Percentiles rank a stretch among this genome's conserved stretches.
These are phyloP conservation scores for Anomalospiza imberbis DNA, from an alignment of 2,797 vertebrate species.

Conservation along the genomic window DNA sequence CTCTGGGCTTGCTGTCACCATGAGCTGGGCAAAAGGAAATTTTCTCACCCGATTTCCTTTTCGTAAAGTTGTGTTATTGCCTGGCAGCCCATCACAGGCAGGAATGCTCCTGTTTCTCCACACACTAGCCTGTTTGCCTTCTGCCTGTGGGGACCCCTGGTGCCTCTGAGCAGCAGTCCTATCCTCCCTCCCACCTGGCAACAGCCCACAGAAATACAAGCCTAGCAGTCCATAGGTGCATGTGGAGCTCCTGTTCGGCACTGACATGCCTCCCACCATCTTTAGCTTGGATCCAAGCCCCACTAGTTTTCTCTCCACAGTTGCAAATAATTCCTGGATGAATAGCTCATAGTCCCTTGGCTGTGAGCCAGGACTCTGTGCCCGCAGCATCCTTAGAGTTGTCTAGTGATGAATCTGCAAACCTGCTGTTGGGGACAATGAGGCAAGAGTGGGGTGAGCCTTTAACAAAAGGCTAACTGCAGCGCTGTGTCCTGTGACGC, in stretches of 20 bases:
- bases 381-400: accelerated
- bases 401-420: neutral
- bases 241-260: neutral
- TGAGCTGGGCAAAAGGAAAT: neutral
- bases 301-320: neutral
- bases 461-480: neutral
- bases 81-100: neutral
- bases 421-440: accelerated
- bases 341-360: neutral
- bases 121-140: neutral
- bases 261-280: neutral
- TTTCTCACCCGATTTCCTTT: neutral
- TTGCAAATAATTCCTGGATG: neutral
- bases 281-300: neutral
- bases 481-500: neutral
- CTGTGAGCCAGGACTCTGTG: neutral
- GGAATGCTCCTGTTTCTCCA: neutral
- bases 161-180: neutral
- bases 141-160: accelerated
- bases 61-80: neutral
- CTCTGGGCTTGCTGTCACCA: accelerated
- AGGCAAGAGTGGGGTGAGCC: neutral
- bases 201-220: neutral
- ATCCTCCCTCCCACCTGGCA: accelerated
- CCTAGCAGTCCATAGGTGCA: neutral